Evolutionary conservation across 2,797 vertebrate species (phyloP).

Genomic region (Oceanodroma leucorhoa): DNA sequence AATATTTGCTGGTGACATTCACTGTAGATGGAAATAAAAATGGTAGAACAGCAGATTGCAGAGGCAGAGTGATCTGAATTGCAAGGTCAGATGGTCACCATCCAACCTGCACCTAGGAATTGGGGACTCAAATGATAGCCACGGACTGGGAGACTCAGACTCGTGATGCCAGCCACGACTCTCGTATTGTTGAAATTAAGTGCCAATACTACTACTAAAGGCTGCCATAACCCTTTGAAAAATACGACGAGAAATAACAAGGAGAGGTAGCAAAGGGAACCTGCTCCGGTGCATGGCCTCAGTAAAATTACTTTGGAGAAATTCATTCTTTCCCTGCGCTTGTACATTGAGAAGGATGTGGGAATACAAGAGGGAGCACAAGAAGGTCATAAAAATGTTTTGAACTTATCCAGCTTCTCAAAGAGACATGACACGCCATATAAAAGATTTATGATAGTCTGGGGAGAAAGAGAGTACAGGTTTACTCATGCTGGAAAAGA

Average conservation of each 20-base stretch:
- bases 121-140: background rate
- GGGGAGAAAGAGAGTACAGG: background rate
- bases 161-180: background rate
- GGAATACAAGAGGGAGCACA: background rate
- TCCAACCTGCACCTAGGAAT: background rate
- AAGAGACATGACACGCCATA: background rate
- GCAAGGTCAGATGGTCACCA: background rate
- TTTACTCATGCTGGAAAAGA: slow-evolving; percentile 1
- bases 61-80: background rate
- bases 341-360: background rate
- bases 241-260: background rate
- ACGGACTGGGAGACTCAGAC: background rate
- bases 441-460: background rate
- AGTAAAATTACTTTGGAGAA: background rate
- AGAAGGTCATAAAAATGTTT: background rate
- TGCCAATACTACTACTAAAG: background rate
- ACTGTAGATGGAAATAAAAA: background rate
- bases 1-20: background rate
- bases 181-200: background rate
- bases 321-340: background rate
- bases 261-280: background rate
- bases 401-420: background rate
- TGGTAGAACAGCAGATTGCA: background rate
- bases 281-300: background rate
- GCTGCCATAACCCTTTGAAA: background rate